A percentile compares a stretch with the other conserved stretches of the same genome.
Conservation (phyloP, 1,140 invertebrate species). For the Musca domestica region DNA sequence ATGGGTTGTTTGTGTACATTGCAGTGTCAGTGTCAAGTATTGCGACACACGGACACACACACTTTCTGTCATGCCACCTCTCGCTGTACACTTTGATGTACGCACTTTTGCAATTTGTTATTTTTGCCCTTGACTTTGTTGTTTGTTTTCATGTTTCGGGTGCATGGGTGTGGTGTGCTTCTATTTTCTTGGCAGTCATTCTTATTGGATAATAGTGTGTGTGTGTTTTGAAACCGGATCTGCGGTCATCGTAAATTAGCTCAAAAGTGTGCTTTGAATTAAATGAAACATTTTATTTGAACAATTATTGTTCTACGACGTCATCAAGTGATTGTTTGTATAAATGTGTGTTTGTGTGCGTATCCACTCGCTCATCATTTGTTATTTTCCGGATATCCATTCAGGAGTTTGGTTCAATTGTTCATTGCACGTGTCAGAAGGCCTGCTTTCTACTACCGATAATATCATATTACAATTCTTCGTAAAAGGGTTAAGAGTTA, state of each 20-base stretch:
- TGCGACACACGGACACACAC: neutral
- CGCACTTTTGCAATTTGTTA: conserved; percentile 5
- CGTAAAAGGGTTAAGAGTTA: neutral
- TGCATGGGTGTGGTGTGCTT: neutral
- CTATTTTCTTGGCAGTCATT: neutral
- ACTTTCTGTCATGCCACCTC: neutral
- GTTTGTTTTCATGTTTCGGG: neutral
- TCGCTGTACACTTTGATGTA: too few relatives aligned
- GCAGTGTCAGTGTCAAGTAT: neutral
- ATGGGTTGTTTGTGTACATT: neutral
- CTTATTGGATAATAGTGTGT: neutral
- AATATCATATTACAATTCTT: conserved; percentile 1
- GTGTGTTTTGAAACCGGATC: neutral
- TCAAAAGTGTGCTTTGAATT: conserved; percentile 10
- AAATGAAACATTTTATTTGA: conserved; percentile 7
- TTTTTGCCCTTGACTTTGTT: conserved; percentile 9
- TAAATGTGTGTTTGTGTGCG: too few relatives aligned
- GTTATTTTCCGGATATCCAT: neutral
- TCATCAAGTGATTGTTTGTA: too few relatives aligned
- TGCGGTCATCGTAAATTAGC: conserved; percentile 15
- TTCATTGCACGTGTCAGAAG: too few relatives aligned
- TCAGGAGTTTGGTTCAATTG: too few relatives aligned
- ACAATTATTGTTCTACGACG: neutral
- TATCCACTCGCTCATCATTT: neutral
- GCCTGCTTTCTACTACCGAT: neutral